Base-by-base conservation (phyloP, 2,888 invertebrate genomes). In the Patella pellucida region DNA sequence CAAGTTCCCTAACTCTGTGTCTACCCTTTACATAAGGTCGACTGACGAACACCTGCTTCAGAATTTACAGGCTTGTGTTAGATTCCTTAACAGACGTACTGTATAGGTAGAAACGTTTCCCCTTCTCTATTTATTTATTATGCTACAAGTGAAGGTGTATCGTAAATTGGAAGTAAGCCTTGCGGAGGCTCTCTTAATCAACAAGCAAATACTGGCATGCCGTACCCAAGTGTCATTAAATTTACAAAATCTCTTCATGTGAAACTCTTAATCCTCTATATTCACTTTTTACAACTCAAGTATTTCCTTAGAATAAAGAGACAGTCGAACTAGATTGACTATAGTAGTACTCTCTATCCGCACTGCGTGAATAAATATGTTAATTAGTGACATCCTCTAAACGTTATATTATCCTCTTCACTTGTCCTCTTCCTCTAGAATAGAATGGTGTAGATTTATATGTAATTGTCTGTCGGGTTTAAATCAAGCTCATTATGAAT, bases 81-180 rank as follows among this genome's bases (percentile, higher is more conserved):
- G 62, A 62, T 62, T 62, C 62, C 62, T 23, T 12, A 62, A 62
- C 19, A 62, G 62, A 62, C 62, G 14, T 62, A 23, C 62, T 62
- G 23, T 62, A 62, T 62, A 62, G 23, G 19, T 19, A 62, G 62
- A 62, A 62, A 62, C 62, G 62, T 62, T 62, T 62, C 62, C 12
- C 62, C 62, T 23, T 23, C 62, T 19, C 23, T 62, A 62, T 62
- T 62, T 62, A 62, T 62, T 62, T 62, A 62, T 62, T 62, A 62
- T 62, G 62, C 62, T 62, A 62, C 62, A 62, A 62, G 62, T 62
- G 23, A 62, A 62, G 62, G 62, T 62, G 62, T 62, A 62, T 19
- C 62, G 62, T 62, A 62, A 62, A 62, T 62, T 62, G 62, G 62
- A 62, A 62, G 62, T 62, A 62, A 62, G 62, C 62, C 62, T 62